Evolutionary conservation across 2,797 vertebrate species (phyloP).

Genomic region (Myotis findleyi): DNA sequence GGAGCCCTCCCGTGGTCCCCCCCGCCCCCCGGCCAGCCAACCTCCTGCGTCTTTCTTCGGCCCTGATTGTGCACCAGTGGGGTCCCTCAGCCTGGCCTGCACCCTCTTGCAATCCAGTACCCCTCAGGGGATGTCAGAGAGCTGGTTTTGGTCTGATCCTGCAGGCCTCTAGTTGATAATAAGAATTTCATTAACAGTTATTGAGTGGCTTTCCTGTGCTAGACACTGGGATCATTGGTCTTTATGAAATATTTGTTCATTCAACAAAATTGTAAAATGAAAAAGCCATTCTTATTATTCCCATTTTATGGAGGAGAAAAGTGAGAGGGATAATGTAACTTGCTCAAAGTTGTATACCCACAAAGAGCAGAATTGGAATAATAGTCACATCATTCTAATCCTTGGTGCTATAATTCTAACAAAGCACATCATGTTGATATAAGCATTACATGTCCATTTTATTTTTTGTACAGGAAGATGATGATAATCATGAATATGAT

Average conservation of each 20-base stretch:
- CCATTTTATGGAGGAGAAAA: background rate
- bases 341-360: background rate
- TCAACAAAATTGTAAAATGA: background rate
- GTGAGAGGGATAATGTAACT: background rate
- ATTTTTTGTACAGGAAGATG: background rate
- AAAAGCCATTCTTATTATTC: background rate
- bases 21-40: too few relatives aligned
- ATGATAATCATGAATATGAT: background rate
- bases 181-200: background rate
- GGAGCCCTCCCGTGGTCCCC: too few relatives aligned
- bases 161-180: background rate
- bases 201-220: background rate
- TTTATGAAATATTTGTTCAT: background rate
- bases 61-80: too few relatives aligned
- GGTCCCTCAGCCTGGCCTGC: too few relatives aligned
- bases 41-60: too few relatives aligned
- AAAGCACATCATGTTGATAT: background rate
- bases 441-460: background rate
- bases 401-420: background rate
- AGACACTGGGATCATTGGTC: background rate
- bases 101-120: too few relatives aligned
- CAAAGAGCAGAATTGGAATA: background rate
- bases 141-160: too few relatives aligned
- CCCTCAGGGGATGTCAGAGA: too few relatives aligned
- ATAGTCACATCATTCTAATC: background rate